These are phyloP conservation scores for Trissoscelio sp. DNA, from an alignment of 2,888 invertebrate genomes.

Conservation along the genomic window DNA sequence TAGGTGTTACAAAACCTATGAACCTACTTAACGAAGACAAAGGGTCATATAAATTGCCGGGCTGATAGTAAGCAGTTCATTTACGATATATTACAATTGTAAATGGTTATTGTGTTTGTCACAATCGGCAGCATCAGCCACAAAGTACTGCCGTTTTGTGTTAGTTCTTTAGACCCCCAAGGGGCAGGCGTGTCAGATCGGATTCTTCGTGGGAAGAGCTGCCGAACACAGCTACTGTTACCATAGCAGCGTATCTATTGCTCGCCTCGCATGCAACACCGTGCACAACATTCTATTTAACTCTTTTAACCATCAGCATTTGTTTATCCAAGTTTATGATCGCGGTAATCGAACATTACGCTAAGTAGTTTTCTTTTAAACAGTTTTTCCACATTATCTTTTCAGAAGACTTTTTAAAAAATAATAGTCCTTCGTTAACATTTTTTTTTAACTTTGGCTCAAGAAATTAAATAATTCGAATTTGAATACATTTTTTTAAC, in stretches of 20 bases:
- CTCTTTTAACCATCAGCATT: constrained; percentile 15
- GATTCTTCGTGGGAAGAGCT: constrained; percentile 78
- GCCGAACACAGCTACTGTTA: constrained; percentile 63
- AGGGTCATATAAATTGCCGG: constrained; percentile 22
- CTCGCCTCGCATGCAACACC: constrained; percentile 38
- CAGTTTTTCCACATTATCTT: not conserved
- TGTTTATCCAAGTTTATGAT: constrained; percentile 43
- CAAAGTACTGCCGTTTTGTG: constrained; percentile 44
- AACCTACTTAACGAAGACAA: constrained; percentile 35
- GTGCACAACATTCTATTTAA: constrained; percentile 32
- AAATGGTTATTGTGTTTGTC: constrained; percentile 58
- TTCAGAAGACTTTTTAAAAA: not conserved
- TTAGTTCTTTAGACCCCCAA: constrained; percentile 64
- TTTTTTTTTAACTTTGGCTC: too few relatives aligned
- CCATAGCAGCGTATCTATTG: constrained; percentile 23
- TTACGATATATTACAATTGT: constrained; percentile 37
- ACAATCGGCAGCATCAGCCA: constrained; percentile 46
- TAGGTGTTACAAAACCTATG: not conserved
- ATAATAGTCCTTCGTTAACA: not conserved
- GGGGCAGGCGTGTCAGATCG: constrained; percentile 75
- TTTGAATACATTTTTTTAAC: too few relatives aligned
- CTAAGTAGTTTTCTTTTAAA: not conserved
- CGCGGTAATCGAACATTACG: constrained; percentile 1
- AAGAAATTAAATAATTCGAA: too few relatives aligned
- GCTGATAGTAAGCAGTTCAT: constrained; percentile 14